Evolutionary conservation across 2,888 invertebrate genomes (phyloP).

Genomic region (Blastobasis adustella): DNA sequence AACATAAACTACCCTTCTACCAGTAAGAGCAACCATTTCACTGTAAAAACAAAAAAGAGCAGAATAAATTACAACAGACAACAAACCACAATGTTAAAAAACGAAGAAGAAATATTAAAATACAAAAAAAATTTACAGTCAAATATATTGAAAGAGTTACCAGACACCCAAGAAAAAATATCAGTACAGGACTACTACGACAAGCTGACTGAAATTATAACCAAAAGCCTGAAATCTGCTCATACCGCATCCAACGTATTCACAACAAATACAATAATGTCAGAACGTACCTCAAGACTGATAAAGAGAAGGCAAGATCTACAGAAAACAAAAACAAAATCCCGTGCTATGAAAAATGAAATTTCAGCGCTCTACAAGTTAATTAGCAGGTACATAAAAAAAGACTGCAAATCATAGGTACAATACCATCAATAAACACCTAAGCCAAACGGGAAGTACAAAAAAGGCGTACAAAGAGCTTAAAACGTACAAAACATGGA

Average conservation of each 20-base stretch:
- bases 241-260: not conserved
- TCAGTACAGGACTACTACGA: slow-evolving; percentile 13
- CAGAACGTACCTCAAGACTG: slow-evolving; percentile 8
- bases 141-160: not conserved
- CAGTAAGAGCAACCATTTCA: slow-evolving; percentile 13
- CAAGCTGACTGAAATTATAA: slow-evolving; percentile 11
- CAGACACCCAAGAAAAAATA: not conserved
- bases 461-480: slow-evolving; percentile 5
- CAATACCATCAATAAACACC: slow-evolving; percentile 6
- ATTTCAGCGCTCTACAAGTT: slow-evolving; percentile 12
- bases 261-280: slow-evolving; percentile 5
- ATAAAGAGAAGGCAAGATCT: slow-evolving; percentile 11
- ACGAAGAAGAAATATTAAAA: slow-evolving; percentile 9
- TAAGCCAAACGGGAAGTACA: not conserved
- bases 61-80: slow-evolving; percentile 6
- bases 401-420: slow-evolving; percentile 10
- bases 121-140: slow-evolving; percentile 4
- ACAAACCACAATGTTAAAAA: slow-evolving; percentile 3
- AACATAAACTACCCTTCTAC: slow-evolving; percentile 12
- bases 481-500: slow-evolving; percentile 10
- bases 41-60: slow-evolving; percentile 7
- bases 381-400: slow-evolving; percentile 12
- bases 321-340: slow-evolving; percentile 10
- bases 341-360: slow-evolving; percentile 13
- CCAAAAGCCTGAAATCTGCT: slow-evolving; percentile 2